These are phyloP conservation scores for Brachyalestes nurse DNA, from an alignment of 2,797 vertebrate species.

Conservation along the genomic window DNA sequence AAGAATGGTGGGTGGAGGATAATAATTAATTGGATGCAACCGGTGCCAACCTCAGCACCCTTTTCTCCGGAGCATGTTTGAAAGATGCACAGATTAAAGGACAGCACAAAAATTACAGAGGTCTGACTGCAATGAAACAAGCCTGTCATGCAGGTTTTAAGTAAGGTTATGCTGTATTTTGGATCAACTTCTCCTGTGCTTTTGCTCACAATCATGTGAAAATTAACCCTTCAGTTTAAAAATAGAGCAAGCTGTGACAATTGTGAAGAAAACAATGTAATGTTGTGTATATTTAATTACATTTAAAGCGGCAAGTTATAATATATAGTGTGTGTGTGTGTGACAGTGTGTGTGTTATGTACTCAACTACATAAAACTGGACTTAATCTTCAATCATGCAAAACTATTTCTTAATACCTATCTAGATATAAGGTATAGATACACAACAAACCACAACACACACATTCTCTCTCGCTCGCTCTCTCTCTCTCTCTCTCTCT, in stretches of 20 bases:
- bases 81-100: slow-evolving; percentile 13
- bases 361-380: too few species aligned
- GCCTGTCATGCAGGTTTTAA: slow-evolving; percentile 26
- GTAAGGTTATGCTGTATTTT: slow-evolving; percentile 17
- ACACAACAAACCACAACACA: too few species aligned
- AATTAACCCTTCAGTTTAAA: neutral
- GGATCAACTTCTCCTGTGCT: neutral
- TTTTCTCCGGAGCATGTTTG: slow-evolving; percentile 16
- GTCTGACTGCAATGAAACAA: slow-evolving; percentile 38
- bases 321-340: too few species aligned
- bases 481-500: too few species aligned
- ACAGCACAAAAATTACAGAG: neutral
- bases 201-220: neutral
- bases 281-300: too few species aligned
- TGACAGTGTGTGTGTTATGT: too few species aligned
- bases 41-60: slow-evolving; percentile 42
- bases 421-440: slow-evolving; percentile 4
- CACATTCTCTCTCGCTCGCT: too few species aligned
- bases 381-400: too few species aligned
- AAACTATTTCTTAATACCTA: slow-evolving; percentile 16
- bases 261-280: too few species aligned
- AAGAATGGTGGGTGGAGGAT: slow-evolving; percentile 40
- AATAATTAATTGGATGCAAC: slow-evolving; percentile 56
- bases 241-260: too few species aligned
- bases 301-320: too few species aligned